Conservation (phyloP, 2,888 invertebrate species). For the Chrysolina haemoptera region DNA sequence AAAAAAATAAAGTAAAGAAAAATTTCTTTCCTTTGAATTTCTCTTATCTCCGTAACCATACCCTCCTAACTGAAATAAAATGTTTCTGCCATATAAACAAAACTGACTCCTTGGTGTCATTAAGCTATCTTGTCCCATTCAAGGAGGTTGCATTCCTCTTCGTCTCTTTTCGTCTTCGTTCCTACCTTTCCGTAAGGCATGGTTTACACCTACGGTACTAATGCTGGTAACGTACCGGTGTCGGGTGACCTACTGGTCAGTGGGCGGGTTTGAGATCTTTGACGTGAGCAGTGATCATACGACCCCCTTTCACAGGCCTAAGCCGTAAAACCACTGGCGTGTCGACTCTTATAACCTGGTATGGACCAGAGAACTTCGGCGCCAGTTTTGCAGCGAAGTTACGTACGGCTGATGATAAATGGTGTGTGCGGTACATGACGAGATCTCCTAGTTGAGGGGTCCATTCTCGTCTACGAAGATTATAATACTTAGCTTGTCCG, state of each 20-base stretch:
- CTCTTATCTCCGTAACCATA: no score
- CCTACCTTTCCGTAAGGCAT: no score
- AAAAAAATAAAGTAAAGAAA: no score
- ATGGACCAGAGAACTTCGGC: neutral
- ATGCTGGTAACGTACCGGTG: no score
- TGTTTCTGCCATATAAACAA: no score
- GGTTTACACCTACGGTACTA: no score
- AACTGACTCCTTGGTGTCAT: no score
- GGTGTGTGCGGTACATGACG: neutral
- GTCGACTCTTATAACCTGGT: neutral
- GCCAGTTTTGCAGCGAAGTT: neutral
- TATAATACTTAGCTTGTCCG: neutral
- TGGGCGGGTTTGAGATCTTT: neutral
- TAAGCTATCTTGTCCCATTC: no score
- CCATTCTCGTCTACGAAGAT: slow-evolving; percentile 3
- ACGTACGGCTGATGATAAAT: neutral
- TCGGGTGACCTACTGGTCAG: neutral
- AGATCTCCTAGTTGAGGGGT: neutral
- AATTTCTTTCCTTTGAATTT: no score
- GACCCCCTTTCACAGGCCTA: neutral
- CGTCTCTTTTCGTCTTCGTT: no score
- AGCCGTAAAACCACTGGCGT: neutral
- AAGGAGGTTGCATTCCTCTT: no score
- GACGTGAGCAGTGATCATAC: neutral
- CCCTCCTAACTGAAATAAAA: no score